These are phyloP conservation scores for Lordiphosa clarofinis DNA, from an alignment of 1,140 invertebrate genomes.

Conservation along the genomic window DNA sequence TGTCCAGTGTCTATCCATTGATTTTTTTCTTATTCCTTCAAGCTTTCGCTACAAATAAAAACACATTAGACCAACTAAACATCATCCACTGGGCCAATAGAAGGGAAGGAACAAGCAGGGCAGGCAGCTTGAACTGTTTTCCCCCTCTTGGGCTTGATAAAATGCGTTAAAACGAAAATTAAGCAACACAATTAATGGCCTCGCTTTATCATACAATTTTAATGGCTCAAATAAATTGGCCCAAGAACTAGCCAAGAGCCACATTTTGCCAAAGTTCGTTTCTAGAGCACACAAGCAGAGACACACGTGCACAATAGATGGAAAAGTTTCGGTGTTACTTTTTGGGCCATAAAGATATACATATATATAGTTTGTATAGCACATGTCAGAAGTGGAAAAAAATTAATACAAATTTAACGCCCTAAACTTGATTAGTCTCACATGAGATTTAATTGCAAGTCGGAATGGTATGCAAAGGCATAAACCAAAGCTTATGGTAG, in stretches of 20 bases:
- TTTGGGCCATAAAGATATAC: slow-evolving; percentile 1
- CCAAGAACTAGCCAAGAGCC: slow-evolving; percentile 37
- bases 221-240: slow-evolving; percentile 72
- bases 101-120: neutral
- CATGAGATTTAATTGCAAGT: too few species aligned
- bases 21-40: slow-evolving; percentile 37
- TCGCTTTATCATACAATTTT: slow-evolving; percentile 74
- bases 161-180: slow-evolving; percentile 76
- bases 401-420: too few species aligned
- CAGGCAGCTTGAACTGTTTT: slow-evolving; percentile 8
- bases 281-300: slow-evolving; percentile 13
- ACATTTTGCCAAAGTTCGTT: slow-evolving; percentile 25
- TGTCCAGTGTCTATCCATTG: slow-evolving; percentile 37
- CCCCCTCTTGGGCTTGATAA: slow-evolving; percentile 48
- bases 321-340: slow-evolving; percentile 23
- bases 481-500: too few species aligned
- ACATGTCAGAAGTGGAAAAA: too few species aligned
- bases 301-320: slow-evolving; percentile 6
- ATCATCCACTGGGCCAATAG: slow-evolving; percentile 18
- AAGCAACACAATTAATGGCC: slow-evolving; percentile 75
- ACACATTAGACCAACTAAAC: slow-evolving; percentile 56
- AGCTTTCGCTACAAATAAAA: slow-evolving; percentile 51
- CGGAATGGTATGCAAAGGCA: too few species aligned
- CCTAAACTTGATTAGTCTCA: too few species aligned
- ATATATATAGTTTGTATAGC: too few species aligned